Base-by-base conservation (phyloP, 2,797 vertebrate genomes). In the Uromys caudimaculatus region DNA sequence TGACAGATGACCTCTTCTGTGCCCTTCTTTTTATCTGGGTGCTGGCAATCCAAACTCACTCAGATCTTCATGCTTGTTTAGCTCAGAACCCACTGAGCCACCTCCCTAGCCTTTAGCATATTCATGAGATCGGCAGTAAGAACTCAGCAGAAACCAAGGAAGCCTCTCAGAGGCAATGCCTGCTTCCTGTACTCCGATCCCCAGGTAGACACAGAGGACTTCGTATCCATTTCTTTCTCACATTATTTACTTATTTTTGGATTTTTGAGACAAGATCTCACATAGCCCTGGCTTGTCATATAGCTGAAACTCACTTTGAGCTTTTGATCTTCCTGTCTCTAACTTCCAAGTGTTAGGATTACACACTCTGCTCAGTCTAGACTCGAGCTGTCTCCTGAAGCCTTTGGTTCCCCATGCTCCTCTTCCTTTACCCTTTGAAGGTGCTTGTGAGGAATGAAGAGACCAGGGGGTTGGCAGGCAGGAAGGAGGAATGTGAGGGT, bases 71-170 rank as follows among this genome's bases (percentile, higher is more conserved):
- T 54, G 50, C 50, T 54, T 56, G 35, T 24, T 21, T 38, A 11
- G 21, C 35, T 27, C 52, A 35, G 29, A 35, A 9, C 11, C 35
- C 67, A 19, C 85, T 87, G 85, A 56, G 50, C n/a, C 67, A 41
- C 19, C n/a, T 87, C 4, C 83, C 50, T n/a, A 73, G 29, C 29
- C 38, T 27, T 84, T 47, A 84, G 21, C n/a, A 82, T 12, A 71
- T 10, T 54, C 75, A 93, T 91, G 35, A 41, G 76, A n/a, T 47
- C 69, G 86, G 64, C 95, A 44, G 47, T 58, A 38, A 93, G 64
- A 91, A 84, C n/a, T 89, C 81, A 32, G n/a, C 11, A 92, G 56
- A 94, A 86, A 50, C 89, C 54, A 89, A 77, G 75, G 64, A 90
- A 11, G 54, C 67, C 35, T 35, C 62, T 89, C 73, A 60, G 96